phyloP scores from a whole-genome alignment of 2,113 vertebrate genomes.

The Ptychochromis oligacanthus region DNA sequence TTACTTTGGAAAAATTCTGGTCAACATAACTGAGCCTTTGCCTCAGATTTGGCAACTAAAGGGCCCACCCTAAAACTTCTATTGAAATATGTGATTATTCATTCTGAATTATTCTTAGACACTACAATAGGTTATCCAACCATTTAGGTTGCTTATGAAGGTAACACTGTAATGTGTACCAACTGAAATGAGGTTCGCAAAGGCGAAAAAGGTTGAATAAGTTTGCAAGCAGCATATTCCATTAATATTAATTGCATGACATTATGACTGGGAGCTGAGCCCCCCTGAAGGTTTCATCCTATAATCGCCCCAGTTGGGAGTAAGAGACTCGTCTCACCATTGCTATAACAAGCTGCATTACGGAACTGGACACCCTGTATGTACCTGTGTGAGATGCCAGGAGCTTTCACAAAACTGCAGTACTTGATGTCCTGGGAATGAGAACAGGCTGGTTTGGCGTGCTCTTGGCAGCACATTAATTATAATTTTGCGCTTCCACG shows the following conservation, averaged over 20 bases:
- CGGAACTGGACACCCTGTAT: background rate
- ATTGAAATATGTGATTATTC: background rate
- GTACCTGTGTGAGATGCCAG: constrained; percentile 1
- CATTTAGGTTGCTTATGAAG: background rate
- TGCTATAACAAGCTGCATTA: background rate
- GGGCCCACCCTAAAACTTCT: background rate
- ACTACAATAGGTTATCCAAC: background rate
- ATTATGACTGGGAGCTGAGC: background rate
- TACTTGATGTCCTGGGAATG: background rate
- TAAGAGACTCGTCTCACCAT: background rate
- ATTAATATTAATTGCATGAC: too few species aligned
- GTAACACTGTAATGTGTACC: background rate
- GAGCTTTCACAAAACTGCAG: background rate
- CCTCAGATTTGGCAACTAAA: background rate
- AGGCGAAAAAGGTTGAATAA: too few species aligned
- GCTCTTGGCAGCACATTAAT: background rate
- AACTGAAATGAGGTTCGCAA: too few species aligned
- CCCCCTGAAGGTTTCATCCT: too few species aligned
- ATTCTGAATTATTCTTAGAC: too few species aligned
- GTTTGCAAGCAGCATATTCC: too few species aligned
- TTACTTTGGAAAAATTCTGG: background rate
- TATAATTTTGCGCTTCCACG: background rate
- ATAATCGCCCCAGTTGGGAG: too few species aligned
- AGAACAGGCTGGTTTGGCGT: constrained; percentile 1
- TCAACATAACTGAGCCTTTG: background rate